Conservation (phyloP, 2,797 vertebrate genomes). For the Platalea minor region DNA sequence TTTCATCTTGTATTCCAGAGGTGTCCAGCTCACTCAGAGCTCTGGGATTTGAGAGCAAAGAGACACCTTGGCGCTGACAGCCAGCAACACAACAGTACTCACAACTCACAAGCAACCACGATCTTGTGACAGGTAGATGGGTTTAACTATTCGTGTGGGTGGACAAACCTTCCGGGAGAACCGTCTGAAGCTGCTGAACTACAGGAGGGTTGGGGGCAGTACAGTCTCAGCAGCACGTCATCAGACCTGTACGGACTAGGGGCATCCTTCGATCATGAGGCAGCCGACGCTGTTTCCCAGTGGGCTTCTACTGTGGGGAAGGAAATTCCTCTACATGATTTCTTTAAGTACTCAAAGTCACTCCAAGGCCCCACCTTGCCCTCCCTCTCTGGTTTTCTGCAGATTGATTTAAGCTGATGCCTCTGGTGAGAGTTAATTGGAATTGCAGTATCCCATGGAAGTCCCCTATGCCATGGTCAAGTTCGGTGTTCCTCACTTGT, state of each 20-base stretch:
- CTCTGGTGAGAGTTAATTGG: background rate
- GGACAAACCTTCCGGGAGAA: background rate
- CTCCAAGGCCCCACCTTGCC: background rate
- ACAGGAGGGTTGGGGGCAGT: background rate
- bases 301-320: background rate
- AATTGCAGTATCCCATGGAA: background rate
- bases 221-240: rapidly evolving
- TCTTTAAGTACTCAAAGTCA: background rate
- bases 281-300: background rate
- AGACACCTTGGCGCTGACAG: background rate
- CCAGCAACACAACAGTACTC: background rate
- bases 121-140: background rate
- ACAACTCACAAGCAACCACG: background rate
- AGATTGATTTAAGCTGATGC: background rate
- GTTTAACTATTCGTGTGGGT: background rate
- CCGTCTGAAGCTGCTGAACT: background rate
- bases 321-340: background rate
- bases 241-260: background rate
- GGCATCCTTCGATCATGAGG: background rate
- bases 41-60: background rate
- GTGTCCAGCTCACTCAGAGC: background rate
- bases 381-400: background rate
- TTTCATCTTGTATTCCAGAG: background rate
- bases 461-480: rapidly evolving
- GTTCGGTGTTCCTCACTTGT: background rate